phyloP scores from a whole-genome alignment of 2,888 invertebrate genomes.

The Hydraecia micacea region DNA sequence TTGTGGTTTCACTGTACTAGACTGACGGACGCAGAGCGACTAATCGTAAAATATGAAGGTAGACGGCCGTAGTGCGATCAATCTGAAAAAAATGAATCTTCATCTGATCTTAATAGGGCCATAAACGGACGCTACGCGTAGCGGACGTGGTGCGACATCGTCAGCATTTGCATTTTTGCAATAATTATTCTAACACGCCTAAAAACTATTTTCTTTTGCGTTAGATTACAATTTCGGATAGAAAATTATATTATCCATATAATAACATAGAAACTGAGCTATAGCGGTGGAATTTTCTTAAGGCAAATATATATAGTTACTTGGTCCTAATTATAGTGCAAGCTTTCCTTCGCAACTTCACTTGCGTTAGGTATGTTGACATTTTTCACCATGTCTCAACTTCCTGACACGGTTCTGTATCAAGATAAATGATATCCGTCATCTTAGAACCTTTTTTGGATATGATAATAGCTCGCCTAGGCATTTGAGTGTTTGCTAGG shows the following conservation, averaged over 20 bases:
- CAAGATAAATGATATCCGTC: slow-evolving; percentile 47
- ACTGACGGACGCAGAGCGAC: too few relatives aligned
- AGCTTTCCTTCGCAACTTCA: slow-evolving; percentile 50
- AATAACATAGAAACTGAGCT: background rate
- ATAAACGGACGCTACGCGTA: too few relatives aligned
- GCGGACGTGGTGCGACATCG: too few relatives aligned
- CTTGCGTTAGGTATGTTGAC: slow-evolving; percentile 34
- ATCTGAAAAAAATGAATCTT: too few relatives aligned
- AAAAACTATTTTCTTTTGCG: background rate
- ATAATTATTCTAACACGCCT: background rate
- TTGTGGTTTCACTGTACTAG: too few relatives aligned
- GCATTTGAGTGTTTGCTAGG: background rate
- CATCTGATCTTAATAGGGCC: too few relatives aligned
- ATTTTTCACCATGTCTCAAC: slow-evolving; percentile 47
- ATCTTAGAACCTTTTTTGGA: slow-evolving; percentile 25
- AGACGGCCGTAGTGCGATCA: too few relatives aligned
- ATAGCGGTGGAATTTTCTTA: slow-evolving; percentile 14
- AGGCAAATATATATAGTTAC: slow-evolving; percentile 25
- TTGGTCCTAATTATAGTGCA: slow-evolving; percentile 12
- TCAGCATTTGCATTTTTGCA: too few relatives aligned
- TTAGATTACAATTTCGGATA: background rate
- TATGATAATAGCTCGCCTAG: slow-evolving; percentile 1
- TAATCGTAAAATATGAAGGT: too few relatives aligned
- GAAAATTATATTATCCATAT: background rate
- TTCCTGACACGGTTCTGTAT: slow-evolving; percentile 14